phyloP scores from a whole-genome alignment of 2,888 invertebrate species.

The Cataglyphis livida region DNA sequence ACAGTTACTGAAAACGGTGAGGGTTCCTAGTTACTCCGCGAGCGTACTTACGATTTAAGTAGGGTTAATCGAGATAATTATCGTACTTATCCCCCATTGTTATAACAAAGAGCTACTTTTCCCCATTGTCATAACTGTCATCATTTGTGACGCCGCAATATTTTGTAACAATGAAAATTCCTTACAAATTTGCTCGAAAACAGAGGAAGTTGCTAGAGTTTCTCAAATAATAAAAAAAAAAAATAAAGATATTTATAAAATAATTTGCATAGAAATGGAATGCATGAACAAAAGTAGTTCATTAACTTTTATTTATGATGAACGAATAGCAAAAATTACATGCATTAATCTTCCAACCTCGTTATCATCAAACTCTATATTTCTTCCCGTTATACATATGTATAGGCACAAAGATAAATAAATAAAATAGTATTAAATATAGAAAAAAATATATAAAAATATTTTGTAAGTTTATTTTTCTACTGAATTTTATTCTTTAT shows the following conservation, averaged over 20 bases:
- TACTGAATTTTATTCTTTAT: not conserved
- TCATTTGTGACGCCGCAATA: slow-evolving; percentile 18
- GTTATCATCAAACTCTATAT: no score
- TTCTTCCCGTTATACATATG: no score
- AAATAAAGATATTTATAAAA: not conserved
- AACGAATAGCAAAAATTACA: no score
- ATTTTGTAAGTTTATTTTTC: not conserved
- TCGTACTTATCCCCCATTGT: slow-evolving; percentile 40
- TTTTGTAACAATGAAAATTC: slow-evolving; percentile 1
- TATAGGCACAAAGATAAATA: no score
- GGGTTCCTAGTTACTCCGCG: slow-evolving; percentile 37
- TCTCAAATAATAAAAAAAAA: not conserved
- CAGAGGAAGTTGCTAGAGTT: not conserved
- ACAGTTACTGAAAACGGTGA: slow-evolving; percentile 41
- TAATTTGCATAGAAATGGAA: not conserved
- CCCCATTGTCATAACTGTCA: slow-evolving; percentile 15
- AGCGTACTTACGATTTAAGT: slow-evolving; percentile 44
- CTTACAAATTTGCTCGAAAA: not conserved
- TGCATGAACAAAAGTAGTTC: not conserved
- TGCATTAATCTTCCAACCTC: no score
- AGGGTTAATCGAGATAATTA: slow-evolving; percentile 51
- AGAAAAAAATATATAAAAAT: not conserved
- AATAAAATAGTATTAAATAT: not conserved
- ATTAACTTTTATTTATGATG: not conserved
- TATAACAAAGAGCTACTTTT: slow-evolving; percentile 27